Percentiles rank a stretch among this genome's conserved stretches.
phyloP scores from a whole-genome alignment of 2,888 invertebrate genomes.

The Alloscopus bannaensis region DNA sequence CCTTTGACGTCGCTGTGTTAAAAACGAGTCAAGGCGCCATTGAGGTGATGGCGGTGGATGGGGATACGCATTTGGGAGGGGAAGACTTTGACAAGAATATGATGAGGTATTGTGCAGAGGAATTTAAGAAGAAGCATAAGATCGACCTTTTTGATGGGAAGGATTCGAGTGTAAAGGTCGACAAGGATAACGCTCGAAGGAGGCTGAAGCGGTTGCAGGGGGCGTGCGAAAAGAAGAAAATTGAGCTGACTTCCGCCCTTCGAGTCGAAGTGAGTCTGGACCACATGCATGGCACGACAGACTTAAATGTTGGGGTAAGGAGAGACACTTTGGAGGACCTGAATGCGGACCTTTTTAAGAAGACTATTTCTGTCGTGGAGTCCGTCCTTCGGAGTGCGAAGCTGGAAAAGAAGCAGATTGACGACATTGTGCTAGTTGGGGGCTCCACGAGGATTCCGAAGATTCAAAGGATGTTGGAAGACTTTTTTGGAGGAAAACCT shows the following conservation, averaged over 20 bases:
- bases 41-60: slow-evolving; percentile 45
- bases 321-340: slow-evolving; percentile 48
- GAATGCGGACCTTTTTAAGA: slow-evolving; percentile 25
- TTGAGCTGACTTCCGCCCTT: slow-evolving; percentile 23
- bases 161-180: slow-evolving; percentile 17
- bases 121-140: slow-evolving; percentile 77
- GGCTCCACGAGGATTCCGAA: slow-evolving; percentile 89
- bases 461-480: slow-evolving; percentile 84
- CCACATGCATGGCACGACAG: background rate
- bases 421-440: slow-evolving; percentile 86
- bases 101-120: slow-evolving; percentile 78
- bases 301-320: slow-evolving; percentile 32
- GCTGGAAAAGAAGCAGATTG: slow-evolving; percentile 20
- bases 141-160: slow-evolving; percentile 50
- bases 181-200: slow-evolving; percentile 4
- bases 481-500: slow-evolving; percentile 85
- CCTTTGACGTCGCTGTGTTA: slow-evolving; percentile 67
- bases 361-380: slow-evolving; percentile 45
- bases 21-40: slow-evolving; percentile 34
- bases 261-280: slow-evolving; percentile 18
- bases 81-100: slow-evolving; percentile 74
- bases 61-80: slow-evolving; percentile 57
- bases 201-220: slow-evolving; percentile 38
- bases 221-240: slow-evolving; percentile 44
- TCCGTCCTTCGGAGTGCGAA: slow-evolving; percentile 7